Evolutionary conservation across 1,140 invertebrate genomes (phyloP), one percentile per base, ranked within the genome.

Genomic region (Drosophila navojoa): DNA sequence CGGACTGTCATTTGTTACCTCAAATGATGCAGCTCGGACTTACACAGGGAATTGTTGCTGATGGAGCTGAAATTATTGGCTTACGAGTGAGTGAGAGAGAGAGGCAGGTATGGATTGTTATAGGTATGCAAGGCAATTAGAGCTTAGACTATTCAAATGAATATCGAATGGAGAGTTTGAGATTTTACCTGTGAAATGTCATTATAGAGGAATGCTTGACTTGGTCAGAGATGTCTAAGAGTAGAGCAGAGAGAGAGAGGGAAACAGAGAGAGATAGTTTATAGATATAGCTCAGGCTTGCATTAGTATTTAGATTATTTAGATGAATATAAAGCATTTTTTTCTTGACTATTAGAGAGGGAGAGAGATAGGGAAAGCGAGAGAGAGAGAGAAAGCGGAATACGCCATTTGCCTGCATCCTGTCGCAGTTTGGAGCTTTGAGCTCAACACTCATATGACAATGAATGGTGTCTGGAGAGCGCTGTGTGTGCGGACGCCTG

Each of bases 401-500:
- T 62, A 59, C 63, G 72, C 67, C 60, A 71, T 75, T 75, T 75
- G 72, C 67, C 59, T 75, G 72, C 59, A 71, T 75, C 68, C 70
- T 58, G 62, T 71, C 32, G 38, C 62, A 67, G 25, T 38, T 71
- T 19, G 7, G 57, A 16, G 40, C 49, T 29, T 3, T 22, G 38
- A 6, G 35, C 35, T 29, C 6, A 38, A 62, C 40, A 76, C 67
- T 71, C 40, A 49, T 60, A 49, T 55, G 68, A 76, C 73, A 76
- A 64, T 76, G 55, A 55, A 64, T 66, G 60, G 58, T 25, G 73
- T 76, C 68, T 76, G 69, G 42, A 71, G 59, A 71, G 55, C 38
- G 58, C 40, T 45, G 61, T 66, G 62, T 67, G 66, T 61, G 22
- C 32, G 58, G 16, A 63, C 59, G 71, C 70, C 52, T 74, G n/a